A percentile compares a stretch with the other conserved stretches of the same genome.
Conservation (phyloP, 2,113 vertebrate species). For the Catharus fuscescens region DNA sequence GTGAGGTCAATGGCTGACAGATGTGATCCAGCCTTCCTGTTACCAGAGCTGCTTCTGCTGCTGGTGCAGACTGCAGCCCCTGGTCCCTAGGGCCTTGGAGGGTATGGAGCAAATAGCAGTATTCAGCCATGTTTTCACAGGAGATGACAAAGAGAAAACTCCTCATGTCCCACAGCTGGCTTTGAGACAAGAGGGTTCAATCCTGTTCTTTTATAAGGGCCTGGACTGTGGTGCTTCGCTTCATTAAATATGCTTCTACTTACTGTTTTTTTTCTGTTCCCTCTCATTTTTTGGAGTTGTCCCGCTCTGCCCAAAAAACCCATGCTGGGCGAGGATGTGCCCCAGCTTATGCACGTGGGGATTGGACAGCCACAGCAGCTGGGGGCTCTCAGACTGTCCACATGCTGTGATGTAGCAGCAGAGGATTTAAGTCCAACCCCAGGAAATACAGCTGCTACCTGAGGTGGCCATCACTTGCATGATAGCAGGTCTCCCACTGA, state of each 20-base stretch:
- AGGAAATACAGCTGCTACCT: neutral
- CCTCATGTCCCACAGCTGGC: neutral
- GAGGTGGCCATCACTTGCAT: neutral
- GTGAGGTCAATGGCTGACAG: constrained; percentile 15
- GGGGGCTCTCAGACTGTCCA: neutral
- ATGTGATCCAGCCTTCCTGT: neutral
- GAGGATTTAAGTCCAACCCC: neutral
- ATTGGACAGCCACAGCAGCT: rapidly evolving
- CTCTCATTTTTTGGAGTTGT: neutral
- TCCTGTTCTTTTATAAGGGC: neutral
- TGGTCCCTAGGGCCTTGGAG: neutral
- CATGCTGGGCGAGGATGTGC: rapidly evolving
- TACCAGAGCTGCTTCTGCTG: neutral
- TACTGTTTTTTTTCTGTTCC: neutral
- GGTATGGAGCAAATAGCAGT: neutral
- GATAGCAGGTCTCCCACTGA: neutral
- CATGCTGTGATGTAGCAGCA: rapidly evolving
- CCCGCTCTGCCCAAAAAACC: neutral
- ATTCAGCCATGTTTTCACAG: neutral
- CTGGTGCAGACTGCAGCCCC: neutral
- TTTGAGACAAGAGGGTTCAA: neutral
- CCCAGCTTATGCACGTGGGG: neutral
- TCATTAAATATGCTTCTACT: neutral
- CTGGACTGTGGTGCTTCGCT: neutral
- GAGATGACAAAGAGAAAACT: neutral